A percentile compares a stretch with the other conserved stretches of the same genome.
Evolutionary conservation across 2,888 invertebrate genomes (phyloP).

Genomic region (Temnothorax ravouxi): DNA sequence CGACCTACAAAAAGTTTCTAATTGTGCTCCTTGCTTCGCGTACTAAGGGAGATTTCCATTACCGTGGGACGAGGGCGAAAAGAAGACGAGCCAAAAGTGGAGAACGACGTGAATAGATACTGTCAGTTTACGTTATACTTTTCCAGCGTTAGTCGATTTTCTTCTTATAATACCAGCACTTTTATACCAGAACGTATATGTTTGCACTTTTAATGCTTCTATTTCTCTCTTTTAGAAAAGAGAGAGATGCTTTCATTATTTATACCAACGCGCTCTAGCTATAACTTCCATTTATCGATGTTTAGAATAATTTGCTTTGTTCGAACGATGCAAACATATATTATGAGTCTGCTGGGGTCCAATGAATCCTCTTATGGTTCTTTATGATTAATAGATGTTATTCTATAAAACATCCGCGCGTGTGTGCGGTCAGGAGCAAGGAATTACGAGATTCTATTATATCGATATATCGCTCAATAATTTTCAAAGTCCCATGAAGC

Average conservation of each 20-base stretch:
- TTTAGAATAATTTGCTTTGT: constrained; percentile 5
- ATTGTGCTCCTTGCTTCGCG: constrained; percentile 67
- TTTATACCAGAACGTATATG: not conserved
- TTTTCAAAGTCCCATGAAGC: constrained; percentile 38
- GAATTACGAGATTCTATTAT: constrained; percentile 17
- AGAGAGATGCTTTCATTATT: not conserved
- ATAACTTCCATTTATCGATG: not conserved
- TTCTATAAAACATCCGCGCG: not conserved
- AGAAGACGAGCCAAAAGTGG: not conserved
- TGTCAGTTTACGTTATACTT: constrained; percentile 30
- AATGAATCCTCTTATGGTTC: not conserved
- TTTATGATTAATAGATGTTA: constrained; percentile 22
- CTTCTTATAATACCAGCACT: constrained; percentile 20
- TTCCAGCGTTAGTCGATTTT: constrained; percentile 9
- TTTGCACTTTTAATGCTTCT: not conserved
- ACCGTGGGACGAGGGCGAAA: constrained; percentile 28
- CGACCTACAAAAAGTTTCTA: constrained; percentile 75
- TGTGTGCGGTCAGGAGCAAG: not conserved
- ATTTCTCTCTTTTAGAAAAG: not conserved
- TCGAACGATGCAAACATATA: not conserved
- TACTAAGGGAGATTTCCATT: constrained; percentile 38
- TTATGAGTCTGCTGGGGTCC: not conserved
- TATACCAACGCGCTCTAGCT: not conserved
- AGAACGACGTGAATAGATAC: constrained; percentile 37
- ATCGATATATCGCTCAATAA: constrained; percentile 18